Evolutionary conservation across 1,140 invertebrate species (phyloP).

Genomic region (Tribolium castaneum): DNA sequence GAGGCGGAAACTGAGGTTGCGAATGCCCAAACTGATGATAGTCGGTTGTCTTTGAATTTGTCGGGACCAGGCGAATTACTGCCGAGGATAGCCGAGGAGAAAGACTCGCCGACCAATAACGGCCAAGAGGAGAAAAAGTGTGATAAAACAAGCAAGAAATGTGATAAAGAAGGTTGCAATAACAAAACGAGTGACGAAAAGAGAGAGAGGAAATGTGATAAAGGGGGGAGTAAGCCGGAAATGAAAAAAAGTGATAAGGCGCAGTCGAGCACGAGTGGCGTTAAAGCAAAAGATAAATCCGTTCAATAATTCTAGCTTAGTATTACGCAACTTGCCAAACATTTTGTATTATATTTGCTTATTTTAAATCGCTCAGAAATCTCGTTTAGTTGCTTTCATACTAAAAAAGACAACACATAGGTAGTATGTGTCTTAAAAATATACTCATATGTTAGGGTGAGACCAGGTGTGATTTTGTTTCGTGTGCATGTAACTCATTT

Average conservation of each 20-base stretch:
- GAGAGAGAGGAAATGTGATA: constrained; percentile 35
- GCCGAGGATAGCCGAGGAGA: constrained; percentile 84
- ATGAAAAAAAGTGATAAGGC: constrained; percentile 34
- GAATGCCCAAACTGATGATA: constrained; percentile 26
- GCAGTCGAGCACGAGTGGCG: constrained; percentile 2
- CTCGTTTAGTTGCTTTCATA: constrained; percentile 1
- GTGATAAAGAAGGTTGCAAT: constrained; percentile 32
- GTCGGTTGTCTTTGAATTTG: constrained; percentile 63
- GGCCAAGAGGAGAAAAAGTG: constrained; percentile 51
- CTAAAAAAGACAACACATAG: constrained; percentile 22
- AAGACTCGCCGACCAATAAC: constrained; percentile 80
- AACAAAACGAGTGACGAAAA: constrained; percentile 5
- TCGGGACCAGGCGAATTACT: constrained; percentile 68
- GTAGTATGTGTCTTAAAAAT: constrained; percentile 29
- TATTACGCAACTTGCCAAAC: constrained; percentile 29
- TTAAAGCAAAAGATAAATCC: constrained; percentile 29
- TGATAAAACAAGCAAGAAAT: constrained; percentile 43
- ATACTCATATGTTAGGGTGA: constrained; percentile 19
- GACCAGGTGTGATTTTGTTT: background rate
- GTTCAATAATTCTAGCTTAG: constrained; percentile 33
- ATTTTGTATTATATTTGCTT: constrained; percentile 22
- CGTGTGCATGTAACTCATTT: background rate
- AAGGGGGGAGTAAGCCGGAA: constrained; percentile 17
- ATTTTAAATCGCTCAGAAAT: background rate
- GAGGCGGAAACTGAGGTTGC: constrained; percentile 50